Evolutionary conservation across 2,113 vertebrate genomes (phyloP).

Genomic region (Pteronura brasiliensis): DNA sequence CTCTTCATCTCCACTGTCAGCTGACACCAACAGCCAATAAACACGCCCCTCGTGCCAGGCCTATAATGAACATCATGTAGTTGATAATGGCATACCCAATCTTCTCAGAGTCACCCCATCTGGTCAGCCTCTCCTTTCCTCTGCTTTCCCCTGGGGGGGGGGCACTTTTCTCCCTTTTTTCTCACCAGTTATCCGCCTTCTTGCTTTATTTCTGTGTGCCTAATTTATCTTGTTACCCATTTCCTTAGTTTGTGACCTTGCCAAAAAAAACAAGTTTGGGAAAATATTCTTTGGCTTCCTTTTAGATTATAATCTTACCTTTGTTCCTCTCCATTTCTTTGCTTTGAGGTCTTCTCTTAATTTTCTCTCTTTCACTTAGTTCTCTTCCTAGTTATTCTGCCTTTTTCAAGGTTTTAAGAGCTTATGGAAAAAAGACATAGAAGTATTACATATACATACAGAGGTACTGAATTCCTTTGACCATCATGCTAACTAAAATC

Average conservation of each 20-base stretch:
- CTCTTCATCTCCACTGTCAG: not conserved
- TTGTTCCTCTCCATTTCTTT: not conserved
- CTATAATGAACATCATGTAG: not conserved
- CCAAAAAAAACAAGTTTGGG: not conserved
- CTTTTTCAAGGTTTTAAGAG: not conserved
- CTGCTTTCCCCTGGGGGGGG: not conserved
- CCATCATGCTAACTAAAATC: not conserved
- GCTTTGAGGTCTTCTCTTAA: not conserved
- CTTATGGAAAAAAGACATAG: not conserved
- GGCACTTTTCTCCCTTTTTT: not conserved
- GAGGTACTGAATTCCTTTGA: not conserved
- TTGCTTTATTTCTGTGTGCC: not conserved
- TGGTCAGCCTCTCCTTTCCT: not conserved
- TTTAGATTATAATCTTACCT: slow-evolving; percentile 13
- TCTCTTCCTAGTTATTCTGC: not conserved
- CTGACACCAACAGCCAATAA: not conserved
- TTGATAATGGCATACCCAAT: rapidly evolving
- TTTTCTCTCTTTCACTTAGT: not conserved
- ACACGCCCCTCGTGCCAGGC: not conserved
- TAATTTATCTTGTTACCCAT: not conserved
- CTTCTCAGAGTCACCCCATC: not conserved
- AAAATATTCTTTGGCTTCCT: not conserved
- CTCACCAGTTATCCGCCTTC: not conserved
- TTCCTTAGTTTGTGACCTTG: not conserved
- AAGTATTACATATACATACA: not conserved